phyloP scores from a whole-genome alignment of 2,113 vertebrate genomes.

The Sinocyclocheilus grahami region DNA sequence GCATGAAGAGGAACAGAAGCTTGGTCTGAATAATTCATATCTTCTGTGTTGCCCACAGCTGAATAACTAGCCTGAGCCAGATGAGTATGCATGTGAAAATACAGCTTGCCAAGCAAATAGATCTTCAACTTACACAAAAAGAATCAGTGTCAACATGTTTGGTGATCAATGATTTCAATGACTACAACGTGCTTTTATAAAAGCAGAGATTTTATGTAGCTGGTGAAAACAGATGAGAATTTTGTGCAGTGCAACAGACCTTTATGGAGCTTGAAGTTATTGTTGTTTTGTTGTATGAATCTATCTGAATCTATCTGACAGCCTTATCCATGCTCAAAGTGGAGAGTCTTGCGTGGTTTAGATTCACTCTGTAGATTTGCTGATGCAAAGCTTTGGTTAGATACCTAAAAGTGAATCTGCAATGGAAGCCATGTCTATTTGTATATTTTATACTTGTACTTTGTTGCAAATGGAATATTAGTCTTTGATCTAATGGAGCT shows the following conservation, averaged over 20 bases:
- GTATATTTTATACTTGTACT: constrained; percentile 7
- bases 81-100: neutral
- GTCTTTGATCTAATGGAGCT: neutral
- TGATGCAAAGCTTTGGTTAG: neutral
- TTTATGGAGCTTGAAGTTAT: neutral
- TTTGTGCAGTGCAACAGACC: neutral
- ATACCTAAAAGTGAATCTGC: neutral
- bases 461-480: neutral
- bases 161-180: neutral
- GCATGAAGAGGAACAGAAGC: constrained; percentile 45
- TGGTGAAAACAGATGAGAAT: neutral
- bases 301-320: too few species aligned
- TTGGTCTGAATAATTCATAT: constrained; percentile 54
- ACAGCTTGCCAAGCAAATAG: neutral
- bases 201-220: neutral
- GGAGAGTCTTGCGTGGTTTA: neutral
- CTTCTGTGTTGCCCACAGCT: constrained; percentile 14
- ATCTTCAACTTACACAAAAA: constrained; percentile 3
- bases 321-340: neutral
- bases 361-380: neutral
- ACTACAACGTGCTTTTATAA: neutral
- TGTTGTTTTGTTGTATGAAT: neutral
- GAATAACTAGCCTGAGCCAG: constrained; percentile 11
- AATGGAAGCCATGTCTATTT: neutral
- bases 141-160: neutral